These are phyloP conservation scores for Pseudomyrmex pallidus DNA, from an alignment of 1,140 invertebrate species.

Conservation along the genomic window DNA sequence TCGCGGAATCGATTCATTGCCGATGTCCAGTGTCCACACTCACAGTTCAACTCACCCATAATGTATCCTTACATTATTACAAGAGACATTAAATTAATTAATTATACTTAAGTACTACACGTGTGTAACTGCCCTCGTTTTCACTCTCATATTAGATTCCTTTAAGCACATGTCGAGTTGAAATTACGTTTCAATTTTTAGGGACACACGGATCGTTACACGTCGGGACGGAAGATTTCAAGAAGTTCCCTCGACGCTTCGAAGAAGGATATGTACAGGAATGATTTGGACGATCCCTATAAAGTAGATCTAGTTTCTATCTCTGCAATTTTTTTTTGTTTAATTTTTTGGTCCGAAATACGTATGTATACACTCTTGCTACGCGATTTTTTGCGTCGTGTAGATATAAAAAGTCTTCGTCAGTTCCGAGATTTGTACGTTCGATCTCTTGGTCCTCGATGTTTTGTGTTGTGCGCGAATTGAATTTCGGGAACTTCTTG, in stretches of 20 bases:
- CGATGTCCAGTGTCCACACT: conserved; percentile 29
- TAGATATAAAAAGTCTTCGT: no score
- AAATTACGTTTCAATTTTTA: conserved; percentile 46
- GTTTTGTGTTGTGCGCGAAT: not conserved
- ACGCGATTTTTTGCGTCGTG: not conserved
- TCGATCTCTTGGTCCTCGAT: conserved; percentile 54
- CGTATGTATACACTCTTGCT: conserved; percentile 52
- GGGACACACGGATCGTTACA: conserved; percentile 49
- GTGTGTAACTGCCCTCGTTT: conserved; percentile 34
- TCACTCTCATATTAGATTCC: conserved; percentile 19
- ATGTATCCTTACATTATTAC: conserved; percentile 50
- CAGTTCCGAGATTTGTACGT: conserved; percentile 19
- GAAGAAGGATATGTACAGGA: conserved; percentile 16
- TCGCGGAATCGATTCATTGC: no score
- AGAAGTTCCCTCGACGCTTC: conserved; percentile 48
- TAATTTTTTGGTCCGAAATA: conserved; percentile 15
- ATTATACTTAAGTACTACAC: conserved; percentile 63
- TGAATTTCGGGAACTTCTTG: conserved; percentile 58
- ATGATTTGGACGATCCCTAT: not conserved
- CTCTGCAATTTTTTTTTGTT: not conserved
- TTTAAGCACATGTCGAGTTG: conserved; percentile 62
- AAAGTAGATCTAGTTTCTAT: not conserved
- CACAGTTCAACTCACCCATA: conserved; percentile 64
- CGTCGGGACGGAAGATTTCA: conserved; percentile 31
- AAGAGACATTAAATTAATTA: conserved; percentile 70